phyloP scores from a whole-genome alignment of 2,113 vertebrate genomes.

The Poeciliopsis occidentalis region DNA sequence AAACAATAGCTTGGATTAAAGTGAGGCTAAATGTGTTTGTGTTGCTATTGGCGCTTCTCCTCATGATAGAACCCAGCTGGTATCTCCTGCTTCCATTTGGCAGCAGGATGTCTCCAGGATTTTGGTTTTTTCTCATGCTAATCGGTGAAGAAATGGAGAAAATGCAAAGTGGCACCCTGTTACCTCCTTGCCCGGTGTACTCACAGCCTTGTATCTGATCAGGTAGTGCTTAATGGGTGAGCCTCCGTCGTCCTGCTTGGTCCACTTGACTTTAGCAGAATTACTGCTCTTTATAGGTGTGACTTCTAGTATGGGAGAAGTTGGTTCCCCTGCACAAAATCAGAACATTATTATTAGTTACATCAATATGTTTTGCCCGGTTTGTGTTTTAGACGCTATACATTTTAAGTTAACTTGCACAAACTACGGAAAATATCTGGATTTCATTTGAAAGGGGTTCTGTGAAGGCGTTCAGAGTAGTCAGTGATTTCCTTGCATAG shows the following conservation, averaged over 20 bases:
- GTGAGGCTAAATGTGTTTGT: background rate
- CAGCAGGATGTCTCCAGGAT: background rate
- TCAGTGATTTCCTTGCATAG: too few species aligned
- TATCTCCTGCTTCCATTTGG: background rate
- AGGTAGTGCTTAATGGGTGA: slow-evolving; percentile 95
- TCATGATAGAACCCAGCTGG: background rate
- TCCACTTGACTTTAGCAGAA: slow-evolving; percentile 88
- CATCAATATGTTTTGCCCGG: background rate
- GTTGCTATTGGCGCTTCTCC: background rate
- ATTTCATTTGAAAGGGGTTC: background rate
- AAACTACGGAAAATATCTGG: background rate
- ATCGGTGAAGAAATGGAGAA: background rate
- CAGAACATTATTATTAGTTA: slow-evolving; percentile 33
- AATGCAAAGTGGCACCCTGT: slow-evolving; percentile 16
- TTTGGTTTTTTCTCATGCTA: background rate
- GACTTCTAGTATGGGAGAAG: slow-evolving; percentile 89
- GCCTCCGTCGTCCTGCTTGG: slow-evolving; percentile 97
- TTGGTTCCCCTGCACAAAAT: slow-evolving; percentile 91
- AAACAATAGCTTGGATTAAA: background rate
- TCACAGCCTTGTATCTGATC: slow-evolving; percentile 94
- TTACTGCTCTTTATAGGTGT: slow-evolving; percentile 87
- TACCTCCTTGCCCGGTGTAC: slow-evolving; percentile 69
- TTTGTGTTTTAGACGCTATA: background rate
- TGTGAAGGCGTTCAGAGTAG: too few species aligned
- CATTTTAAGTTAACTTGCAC: background rate